phyloP scores from a whole-genome alignment of 2,888 invertebrate genomes.

The Pristionchus maxplancki region DNA sequence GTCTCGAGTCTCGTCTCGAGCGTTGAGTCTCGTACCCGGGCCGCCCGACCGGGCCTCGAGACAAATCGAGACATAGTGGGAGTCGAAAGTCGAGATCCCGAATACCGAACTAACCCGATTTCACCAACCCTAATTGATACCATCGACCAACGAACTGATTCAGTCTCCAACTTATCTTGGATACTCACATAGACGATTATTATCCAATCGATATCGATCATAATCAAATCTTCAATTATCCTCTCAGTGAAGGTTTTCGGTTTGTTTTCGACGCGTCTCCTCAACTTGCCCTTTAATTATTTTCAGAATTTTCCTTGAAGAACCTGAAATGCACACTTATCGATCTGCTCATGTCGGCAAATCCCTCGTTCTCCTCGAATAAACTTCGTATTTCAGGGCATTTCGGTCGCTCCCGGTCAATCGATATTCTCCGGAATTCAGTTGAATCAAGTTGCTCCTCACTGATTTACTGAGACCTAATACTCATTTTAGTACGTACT shows the following conservation, averaged over 20 bases:
- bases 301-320: conserved; percentile 10
- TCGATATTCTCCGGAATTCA: conserved; percentile 1
- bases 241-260: neutral
- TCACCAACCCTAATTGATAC: too few relatives aligned
- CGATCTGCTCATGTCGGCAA: neutral
- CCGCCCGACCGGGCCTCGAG: too few relatives aligned
- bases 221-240: neutral
- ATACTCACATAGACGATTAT: neutral
- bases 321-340: conserved; percentile 22
- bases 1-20: too few relatives aligned
- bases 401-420: neutral
- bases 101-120: too few relatives aligned
- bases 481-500: neutral
- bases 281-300: neutral
- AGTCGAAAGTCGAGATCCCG: too few relatives aligned
- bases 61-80: too few relatives aligned
- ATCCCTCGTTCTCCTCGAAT: neutral
- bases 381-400: neutral
- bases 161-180: neutral
- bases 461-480: neutral
- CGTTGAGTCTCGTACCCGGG: too few relatives aligned
- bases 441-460: neutral
- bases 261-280: neutral
- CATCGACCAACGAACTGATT: too few relatives aligned
- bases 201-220: neutral